A percentile compares a stretch with the other conserved stretches of the same genome.
Conservation (phyloP, 1,140 invertebrate species). For the Semibalanus balanoides region DNA sequence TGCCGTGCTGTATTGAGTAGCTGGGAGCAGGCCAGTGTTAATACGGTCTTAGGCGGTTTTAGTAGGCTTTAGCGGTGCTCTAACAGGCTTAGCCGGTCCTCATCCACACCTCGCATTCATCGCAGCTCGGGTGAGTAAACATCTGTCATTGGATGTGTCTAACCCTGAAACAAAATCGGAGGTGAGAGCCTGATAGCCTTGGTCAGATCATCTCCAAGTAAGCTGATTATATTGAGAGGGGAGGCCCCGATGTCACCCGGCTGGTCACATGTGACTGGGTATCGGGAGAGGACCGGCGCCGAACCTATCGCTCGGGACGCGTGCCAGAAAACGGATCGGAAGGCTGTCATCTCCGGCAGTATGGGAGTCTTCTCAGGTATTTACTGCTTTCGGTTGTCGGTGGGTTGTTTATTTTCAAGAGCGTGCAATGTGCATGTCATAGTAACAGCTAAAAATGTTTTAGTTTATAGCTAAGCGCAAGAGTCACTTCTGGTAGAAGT, state of each 20-base stretch:
- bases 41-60: slow-evolving; percentile 6
- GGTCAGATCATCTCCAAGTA: neutral
- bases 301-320: too few species aligned
- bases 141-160: neutral
- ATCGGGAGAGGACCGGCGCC: too few species aligned
- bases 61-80: slow-evolving; percentile 2
- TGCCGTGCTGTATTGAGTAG: neutral
- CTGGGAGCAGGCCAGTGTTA: neutral
- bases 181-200: too few species aligned
- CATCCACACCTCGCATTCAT: neutral
- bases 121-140: neutral
- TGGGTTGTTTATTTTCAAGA: too few species aligned
- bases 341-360: too few species aligned
- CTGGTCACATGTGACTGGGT: neutral
- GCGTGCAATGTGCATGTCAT: too few species aligned
- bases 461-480: too few species aligned
- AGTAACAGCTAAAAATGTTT: too few species aligned
- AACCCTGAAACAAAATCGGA: neutral
- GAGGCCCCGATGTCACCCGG: neutral
- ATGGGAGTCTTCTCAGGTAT: too few species aligned
- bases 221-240: neutral
- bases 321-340: too few species aligned
- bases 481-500: too few species aligned
- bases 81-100: neutral
- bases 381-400: too few species aligned